phyloP scores from a whole-genome alignment of 2,797 vertebrate genomes.

The Sebastes steindachneri region DNA sequence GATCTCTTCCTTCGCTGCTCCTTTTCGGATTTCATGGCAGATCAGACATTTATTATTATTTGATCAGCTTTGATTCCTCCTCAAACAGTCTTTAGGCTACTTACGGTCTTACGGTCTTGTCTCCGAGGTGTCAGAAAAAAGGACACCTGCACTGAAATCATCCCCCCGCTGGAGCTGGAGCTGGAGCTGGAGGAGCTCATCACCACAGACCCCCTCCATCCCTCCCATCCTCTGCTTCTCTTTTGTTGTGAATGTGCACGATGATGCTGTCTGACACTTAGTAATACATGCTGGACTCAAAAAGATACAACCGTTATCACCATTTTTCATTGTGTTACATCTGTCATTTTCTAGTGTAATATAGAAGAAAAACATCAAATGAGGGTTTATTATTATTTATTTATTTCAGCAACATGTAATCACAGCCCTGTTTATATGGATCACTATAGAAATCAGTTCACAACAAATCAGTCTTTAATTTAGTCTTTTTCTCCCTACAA shows the following conservation, averaged over 20 bases:
- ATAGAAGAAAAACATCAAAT: neutral
- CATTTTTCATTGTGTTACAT: neutral
- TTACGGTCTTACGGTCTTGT: conserved; percentile 56
- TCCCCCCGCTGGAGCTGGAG: conserved; percentile 6
- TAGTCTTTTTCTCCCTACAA: neutral
- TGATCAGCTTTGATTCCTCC: conserved; percentile 61
- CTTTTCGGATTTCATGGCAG: conserved; percentile 58
- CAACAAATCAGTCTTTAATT: neutral
- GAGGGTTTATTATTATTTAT: no score
- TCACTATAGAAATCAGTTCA: neutral
- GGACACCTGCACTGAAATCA: conserved; percentile 75
- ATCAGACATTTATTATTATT: conserved; percentile 60
- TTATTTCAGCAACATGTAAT: neutral
- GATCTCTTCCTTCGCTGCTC: conserved; percentile 40
- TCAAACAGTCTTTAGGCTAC: conserved; percentile 52
- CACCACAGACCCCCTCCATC: conserved; percentile 13
- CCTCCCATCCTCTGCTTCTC: conserved; percentile 18
- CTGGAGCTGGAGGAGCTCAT: conserved; percentile 41
- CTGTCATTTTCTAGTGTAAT: neutral
- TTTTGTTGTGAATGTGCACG: conserved; percentile 44
- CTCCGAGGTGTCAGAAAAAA: conserved; percentile 66
- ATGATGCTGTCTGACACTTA: conserved; percentile 18
- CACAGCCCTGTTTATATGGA: neutral
- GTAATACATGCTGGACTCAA: neutral
- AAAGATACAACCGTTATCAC: neutral